These are phyloP conservation scores for Callopanchax toddi DNA, from an alignment of 2,113 vertebrate species.

Conservation along the genomic window DNA sequence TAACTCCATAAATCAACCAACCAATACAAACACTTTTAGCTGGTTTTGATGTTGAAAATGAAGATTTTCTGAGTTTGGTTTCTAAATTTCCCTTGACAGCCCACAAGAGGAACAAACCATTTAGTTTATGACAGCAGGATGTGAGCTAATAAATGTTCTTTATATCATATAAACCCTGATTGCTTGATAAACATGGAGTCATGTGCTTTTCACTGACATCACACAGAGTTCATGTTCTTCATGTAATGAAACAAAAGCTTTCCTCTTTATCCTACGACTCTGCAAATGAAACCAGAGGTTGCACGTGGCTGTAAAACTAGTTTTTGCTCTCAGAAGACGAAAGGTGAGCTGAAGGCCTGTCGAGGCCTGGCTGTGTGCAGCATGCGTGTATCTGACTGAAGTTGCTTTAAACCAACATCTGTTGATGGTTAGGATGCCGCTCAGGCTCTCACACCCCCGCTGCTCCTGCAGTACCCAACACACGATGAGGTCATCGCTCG, in stretches of 20 bases:
- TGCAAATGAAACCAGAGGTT: constrained; percentile 32
- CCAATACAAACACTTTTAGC: too few species aligned
- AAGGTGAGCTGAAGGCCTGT: constrained; percentile 27
- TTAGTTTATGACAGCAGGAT: too few species aligned
- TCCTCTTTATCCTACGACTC: background rate
- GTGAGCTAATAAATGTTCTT: too few species aligned
- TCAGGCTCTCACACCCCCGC: constrained; percentile 67
- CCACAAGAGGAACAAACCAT: too few species aligned
- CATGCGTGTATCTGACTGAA: constrained; percentile 43
- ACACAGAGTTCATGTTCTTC: constrained; percentile 3
- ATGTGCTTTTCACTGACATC: too few species aligned
- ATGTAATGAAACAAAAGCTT: constrained; percentile 20
- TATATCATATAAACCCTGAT: too few species aligned
- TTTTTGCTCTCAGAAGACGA: constrained; percentile 40
- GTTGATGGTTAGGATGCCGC: constrained; percentile 68
- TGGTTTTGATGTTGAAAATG: too few species aligned
- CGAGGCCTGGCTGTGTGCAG: constrained; percentile 7
- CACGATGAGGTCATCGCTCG: constrained; percentile 65
- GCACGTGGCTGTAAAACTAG: constrained; percentile 33
- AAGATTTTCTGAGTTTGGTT: too few species aligned
- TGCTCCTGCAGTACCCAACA: constrained; percentile 43
- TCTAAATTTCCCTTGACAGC: too few species aligned
- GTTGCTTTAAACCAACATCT: constrained; percentile 74
- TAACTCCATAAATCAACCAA: too few species aligned
- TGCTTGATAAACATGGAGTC: too few species aligned